Base-by-base conservation (phyloP, 2,888 invertebrate genomes). In the Drosophila borealis region DNA sequence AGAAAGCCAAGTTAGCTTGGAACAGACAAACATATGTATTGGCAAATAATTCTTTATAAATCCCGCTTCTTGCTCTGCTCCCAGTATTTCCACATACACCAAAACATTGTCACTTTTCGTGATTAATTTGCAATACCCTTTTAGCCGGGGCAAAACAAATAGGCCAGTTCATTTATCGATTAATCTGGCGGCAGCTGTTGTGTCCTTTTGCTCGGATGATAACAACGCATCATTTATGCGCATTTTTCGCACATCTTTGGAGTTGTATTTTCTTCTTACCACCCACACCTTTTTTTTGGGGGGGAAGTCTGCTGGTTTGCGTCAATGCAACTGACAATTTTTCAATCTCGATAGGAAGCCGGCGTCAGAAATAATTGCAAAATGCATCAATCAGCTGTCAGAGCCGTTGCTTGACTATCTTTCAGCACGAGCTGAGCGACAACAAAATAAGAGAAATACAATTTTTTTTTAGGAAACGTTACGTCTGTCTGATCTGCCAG, bases 341-440 rank as follows among this genome's bases (percentile, higher is more conserved):
- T 84, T 84, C 83, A 84, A 84, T 84, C 83, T 89, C 78, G 62
- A 70, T 71, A 53, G 60, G 69, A 63, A 61, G 68, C 59, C 66
- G 57, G 85, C 88, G 88, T 88, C 88, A 88, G 74, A 85, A 88
- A 85, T 85, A 85, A 85, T 85, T 85, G 85, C 89, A 80, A 85
- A 85, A 89, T 89, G 89, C 85, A 85, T 85, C 89, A 88, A 85
- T 85, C 85, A 89, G 76, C 67, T 88, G 89, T 81, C 88, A 89
- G 69, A 46, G 64, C 60, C 48, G 67, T 71, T 70, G 49, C 66
- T 74, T 68, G 74, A 69, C 74, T 80, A 63, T 72, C 77, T 70
- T 80, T 70, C 55, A 59, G 59, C 51, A 66, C 37, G 53, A 48
- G 49, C 63, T 19, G 39, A 36, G 41, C 45, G 50, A 54, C 49